Conservation (phyloP, 2,888 invertebrate genomes). For the Electrophaes corylata region DNA sequence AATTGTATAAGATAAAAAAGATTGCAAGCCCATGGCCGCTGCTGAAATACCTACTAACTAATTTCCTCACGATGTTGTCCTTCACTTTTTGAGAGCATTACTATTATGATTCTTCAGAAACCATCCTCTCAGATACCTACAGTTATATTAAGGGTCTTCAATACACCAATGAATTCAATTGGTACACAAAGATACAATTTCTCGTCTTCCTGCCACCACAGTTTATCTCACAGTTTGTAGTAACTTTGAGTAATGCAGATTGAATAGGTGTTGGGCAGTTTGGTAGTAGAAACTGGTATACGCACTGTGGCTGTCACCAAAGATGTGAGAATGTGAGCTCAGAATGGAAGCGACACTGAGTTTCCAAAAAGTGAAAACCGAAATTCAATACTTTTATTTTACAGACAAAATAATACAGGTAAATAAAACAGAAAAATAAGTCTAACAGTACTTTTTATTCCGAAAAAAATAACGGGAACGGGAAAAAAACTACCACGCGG, state of each 20-base stretch:
- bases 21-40: no score
- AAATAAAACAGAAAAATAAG: no score
- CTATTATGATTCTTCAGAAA: neutral
- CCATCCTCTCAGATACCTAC: neutral
- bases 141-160: constrained; percentile 1
- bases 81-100: no score
- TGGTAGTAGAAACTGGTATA: neutral
- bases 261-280: neutral
- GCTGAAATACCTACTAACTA: neutral
- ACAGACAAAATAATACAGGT: no score
- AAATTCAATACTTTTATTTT: neutral
- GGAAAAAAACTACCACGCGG: no score
- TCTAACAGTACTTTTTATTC: no score
- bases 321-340: neutral
- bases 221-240: constrained; percentile 5
- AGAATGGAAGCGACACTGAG: constrained; percentile 1
- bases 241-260: neutral
- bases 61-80: neutral
- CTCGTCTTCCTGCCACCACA: constrained; percentile 24
- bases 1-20: no score
- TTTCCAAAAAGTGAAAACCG: no score
- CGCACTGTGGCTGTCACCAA: neutral
- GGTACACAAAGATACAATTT: constrained; percentile 30
- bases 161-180: constrained; percentile 21
- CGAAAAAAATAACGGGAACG: no score